Percentiles rank a stretch among this genome's conserved stretches.
phyloP scores from a whole-genome alignment of 1,140 invertebrate species.

The Bombus soroeensis region DNA sequence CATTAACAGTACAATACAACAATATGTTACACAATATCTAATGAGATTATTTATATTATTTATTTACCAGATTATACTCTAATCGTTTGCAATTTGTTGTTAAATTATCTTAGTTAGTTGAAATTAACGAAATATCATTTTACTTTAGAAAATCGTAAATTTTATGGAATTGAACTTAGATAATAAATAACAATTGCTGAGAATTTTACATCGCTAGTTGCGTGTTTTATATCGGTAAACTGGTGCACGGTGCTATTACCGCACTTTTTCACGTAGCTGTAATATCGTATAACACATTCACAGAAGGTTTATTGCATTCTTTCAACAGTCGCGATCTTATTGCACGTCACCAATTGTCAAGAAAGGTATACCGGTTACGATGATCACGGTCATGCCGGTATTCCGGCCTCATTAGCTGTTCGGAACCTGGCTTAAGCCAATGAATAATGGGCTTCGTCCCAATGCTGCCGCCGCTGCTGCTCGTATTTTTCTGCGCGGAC shows the following conservation, averaged over 20 bases:
- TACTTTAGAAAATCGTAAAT: not conserved
- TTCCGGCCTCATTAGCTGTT: conserved; percentile 61
- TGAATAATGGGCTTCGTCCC: conserved; percentile 62
- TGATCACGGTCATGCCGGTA: conserved; percentile 44
- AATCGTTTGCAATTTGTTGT: too few relatives aligned
- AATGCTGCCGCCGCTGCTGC: conserved; percentile 39
- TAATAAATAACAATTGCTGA: not conserved
- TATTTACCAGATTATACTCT: too few relatives aligned
- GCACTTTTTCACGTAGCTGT: not conserved
- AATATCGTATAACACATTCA: not conserved
- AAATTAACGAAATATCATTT: not conserved
- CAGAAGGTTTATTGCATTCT: conserved; percentile 9
- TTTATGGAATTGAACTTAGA: not conserved
- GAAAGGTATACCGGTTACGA: conserved; percentile 39
- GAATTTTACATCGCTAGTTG: not conserved
- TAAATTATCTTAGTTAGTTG: too few relatives aligned
- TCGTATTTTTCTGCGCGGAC: conserved; percentile 59
- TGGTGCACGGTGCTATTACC: not conserved
- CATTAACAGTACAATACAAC: too few relatives aligned
- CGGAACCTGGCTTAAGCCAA: conserved; percentile 54
- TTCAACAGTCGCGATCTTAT: not conserved
- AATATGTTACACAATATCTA: too few relatives aligned
- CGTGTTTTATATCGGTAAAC: not conserved
- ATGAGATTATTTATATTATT: too few relatives aligned
- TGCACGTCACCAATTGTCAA: conserved; percentile 42